phyloP scores from a whole-genome alignment of 2,888 invertebrate genomes.

The Archips crataeganus region DNA sequence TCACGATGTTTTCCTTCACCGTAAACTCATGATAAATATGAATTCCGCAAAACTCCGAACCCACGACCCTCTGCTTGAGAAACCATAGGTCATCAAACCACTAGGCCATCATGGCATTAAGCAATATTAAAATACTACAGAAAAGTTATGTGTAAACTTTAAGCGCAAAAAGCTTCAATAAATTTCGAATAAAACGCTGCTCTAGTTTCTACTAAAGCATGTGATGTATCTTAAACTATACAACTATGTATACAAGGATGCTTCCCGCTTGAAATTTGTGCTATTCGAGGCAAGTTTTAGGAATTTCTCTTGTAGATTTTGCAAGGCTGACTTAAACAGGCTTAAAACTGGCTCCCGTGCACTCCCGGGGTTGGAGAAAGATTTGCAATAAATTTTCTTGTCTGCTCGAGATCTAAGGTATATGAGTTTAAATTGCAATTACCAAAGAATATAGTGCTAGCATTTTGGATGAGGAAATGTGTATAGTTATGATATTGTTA shows the following conservation, averaged over 20 bases:
- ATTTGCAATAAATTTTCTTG: conserved; percentile 9
- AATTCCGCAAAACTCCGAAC: too few species aligned
- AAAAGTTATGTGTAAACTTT: too few species aligned
- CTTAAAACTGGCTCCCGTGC: conserved; percentile 24
- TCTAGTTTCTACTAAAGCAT: conserved; percentile 3
- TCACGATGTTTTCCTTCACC: too few species aligned
- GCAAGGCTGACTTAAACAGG: conserved; percentile 22
- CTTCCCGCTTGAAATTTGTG: conserved; percentile 18
- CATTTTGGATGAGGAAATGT: background rate
- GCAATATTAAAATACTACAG: too few species aligned
- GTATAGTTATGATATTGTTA: background rate
- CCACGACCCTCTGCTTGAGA: too few species aligned
- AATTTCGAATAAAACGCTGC: conserved; percentile 6
- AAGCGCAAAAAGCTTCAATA: conserved; percentile 6
- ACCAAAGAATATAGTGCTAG: background rate
- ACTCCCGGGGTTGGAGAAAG: background rate
- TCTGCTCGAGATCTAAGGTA: background rate
- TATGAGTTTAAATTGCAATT: background rate
- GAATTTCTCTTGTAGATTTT: conserved; percentile 36
- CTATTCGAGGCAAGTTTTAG: conserved; percentile 36
- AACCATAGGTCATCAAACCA: too few species aligned
- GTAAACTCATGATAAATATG: too few species aligned
- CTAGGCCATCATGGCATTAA: too few species aligned
- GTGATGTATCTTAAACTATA: conserved; percentile 25
- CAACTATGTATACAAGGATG: conserved; percentile 27